These are phyloP conservation scores for Hyles euphorbiae DNA, from an alignment of 1,140 invertebrate species.

Conservation along the genomic window DNA sequence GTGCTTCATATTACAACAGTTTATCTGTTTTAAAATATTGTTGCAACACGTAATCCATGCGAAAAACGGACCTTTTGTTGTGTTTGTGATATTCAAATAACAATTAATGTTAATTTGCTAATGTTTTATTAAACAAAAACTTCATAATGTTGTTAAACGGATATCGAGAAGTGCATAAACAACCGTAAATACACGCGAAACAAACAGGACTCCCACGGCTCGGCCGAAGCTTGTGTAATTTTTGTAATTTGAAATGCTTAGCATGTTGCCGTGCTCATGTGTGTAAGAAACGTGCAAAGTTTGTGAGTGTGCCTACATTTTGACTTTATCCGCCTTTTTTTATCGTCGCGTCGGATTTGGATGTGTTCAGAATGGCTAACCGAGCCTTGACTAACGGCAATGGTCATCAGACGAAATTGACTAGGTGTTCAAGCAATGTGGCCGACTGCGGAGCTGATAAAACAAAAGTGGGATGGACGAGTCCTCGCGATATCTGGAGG, in stretches of 20 bases:
- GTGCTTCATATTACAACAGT: conserved; percentile 62
- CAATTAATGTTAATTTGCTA: too few species aligned
- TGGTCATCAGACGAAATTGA: conserved; percentile 48
- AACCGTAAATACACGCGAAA: conserved; percentile 11
- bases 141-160: conserved; percentile 20
- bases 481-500: conserved; percentile 67
- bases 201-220: background rate
- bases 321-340: conserved; percentile 8
- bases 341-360: conserved; percentile 13
- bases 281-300: conserved; percentile 20
- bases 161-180: conserved; percentile 15
- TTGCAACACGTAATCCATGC: conserved; percentile 1
- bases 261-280: conserved; percentile 17
- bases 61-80: background rate
- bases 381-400: conserved; percentile 44
- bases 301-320: conserved; percentile 13
- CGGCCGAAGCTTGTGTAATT: conserved; percentile 12
- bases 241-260: conserved; percentile 13
- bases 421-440: conserved; percentile 62
- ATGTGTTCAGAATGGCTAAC: conserved; percentile 58
- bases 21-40: conserved; percentile 38
- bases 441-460: conserved; percentile 58
- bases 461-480: conserved; percentile 63
- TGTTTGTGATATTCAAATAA: background rate
- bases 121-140: background rate